Conservation (phyloP, 2,113 vertebrate species). For the Malurus melanocephalus region DNA sequence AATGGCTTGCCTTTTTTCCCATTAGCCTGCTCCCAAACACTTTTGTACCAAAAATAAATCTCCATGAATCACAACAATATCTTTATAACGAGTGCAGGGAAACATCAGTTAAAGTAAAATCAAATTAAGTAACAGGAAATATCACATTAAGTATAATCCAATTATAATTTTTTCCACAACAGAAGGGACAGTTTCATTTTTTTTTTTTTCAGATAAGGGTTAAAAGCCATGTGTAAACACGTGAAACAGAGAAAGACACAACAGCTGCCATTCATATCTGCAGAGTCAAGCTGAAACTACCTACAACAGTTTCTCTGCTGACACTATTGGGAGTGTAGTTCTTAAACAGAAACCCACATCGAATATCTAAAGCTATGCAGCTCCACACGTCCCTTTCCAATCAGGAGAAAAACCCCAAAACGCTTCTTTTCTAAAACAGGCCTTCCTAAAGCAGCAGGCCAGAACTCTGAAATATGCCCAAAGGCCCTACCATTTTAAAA, state of each 20-base stretch:
- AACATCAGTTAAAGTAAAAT: background rate
- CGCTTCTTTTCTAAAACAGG: background rate
- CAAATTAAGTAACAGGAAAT: background rate
- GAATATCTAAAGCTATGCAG: background rate
- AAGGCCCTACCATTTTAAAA: conserved; percentile 34
- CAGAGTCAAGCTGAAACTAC: background rate
- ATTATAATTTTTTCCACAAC: background rate
- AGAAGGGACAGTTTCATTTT: background rate
- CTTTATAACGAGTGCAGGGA: background rate
- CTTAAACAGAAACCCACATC: background rate
- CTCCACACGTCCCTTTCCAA: background rate
- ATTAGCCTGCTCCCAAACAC: background rate
- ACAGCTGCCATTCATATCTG: background rate
- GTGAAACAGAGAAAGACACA: background rate
- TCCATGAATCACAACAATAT: background rate
- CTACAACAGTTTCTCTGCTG: background rate
- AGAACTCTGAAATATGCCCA: conserved; percentile 21
- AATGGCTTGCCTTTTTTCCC: background rate
- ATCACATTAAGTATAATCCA: background rate
- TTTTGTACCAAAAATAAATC: conserved; percentile 4
- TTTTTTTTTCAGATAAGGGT: background rate
- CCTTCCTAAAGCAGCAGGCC: background rate
- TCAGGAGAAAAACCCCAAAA: background rate
- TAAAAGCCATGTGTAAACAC: background rate
- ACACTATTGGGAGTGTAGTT: background rate